These are phyloP conservation scores for Metacarcinus magister DNA, from an alignment of 2,888 invertebrate species.

Conservation along the genomic window DNA sequence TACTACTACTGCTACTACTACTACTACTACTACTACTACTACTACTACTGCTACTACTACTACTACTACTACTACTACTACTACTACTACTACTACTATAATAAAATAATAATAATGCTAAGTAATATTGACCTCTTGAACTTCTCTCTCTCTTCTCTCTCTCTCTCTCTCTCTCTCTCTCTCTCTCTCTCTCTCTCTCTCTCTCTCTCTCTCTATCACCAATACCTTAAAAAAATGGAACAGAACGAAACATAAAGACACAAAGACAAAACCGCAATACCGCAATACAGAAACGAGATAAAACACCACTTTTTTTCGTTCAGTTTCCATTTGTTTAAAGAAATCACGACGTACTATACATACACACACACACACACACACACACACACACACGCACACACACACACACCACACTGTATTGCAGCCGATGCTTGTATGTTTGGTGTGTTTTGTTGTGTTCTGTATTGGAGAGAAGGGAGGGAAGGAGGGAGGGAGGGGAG, in stretches of 20 bases:
- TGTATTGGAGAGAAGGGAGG: neutral
- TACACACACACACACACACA: too few relatives aligned
- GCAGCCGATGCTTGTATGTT: neutral
- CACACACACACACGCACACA: too few relatives aligned
- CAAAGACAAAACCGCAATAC: neutral
- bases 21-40: too few relatives aligned
- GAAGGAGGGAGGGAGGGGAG: neutral
- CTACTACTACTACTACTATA: too few relatives aligned
- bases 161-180: too few relatives aligned
- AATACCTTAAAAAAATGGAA: neutral
- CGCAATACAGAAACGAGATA: neutral
- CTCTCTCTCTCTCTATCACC: neutral
- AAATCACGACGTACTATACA: neutral
- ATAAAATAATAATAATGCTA: too few relatives aligned
- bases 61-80: too few relatives aligned
- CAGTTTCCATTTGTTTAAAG: neutral
- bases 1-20: too few relatives aligned
- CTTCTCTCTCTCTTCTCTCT: too few relatives aligned
- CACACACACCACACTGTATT: neutral
- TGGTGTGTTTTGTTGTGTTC: neutral
- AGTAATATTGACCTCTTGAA: too few relatives aligned
- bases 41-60: too few relatives aligned
- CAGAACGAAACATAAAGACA: constrained; percentile 4
- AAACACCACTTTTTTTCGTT: neutral
- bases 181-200: too few relatives aligned